Conservation (phyloP, 2,113 vertebrate species). For the Holacanthus passer region DNA sequence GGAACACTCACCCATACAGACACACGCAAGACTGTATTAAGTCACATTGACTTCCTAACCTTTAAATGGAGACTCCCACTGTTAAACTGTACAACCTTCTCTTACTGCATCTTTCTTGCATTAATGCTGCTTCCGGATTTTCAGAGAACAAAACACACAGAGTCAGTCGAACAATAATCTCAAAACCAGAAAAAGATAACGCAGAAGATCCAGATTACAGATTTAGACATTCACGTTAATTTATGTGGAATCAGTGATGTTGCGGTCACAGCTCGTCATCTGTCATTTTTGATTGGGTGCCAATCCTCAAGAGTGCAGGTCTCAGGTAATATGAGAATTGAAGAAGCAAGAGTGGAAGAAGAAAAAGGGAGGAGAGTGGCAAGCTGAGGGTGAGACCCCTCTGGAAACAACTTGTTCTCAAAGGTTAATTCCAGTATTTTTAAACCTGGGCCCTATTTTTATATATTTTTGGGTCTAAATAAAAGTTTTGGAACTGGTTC, state of each 20-base stretch:
- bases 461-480: too few species aligned
- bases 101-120: neutral
- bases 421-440: too few species aligned
- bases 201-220: neutral
- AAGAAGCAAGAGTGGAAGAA: neutral
- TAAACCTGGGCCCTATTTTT: too few species aligned
- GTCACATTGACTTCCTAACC: neutral
- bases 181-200: neutral
- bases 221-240: neutral
- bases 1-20: slow-evolving; percentile 3
- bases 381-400: too few species aligned
- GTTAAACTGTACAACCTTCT: neutral
- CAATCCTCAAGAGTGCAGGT: neutral
- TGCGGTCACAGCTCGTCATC: neutral
- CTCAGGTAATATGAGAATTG: neutral
- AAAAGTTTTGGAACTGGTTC: too few species aligned
- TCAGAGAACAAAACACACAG: neutral
- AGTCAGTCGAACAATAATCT: neutral
- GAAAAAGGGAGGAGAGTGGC: too few species aligned
- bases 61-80: neutral
- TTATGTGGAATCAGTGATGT: neutral
- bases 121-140: neutral
- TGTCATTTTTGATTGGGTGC: neutral
- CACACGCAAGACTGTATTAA: slow-evolving; percentile 1
- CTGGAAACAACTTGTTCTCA: too few species aligned